Percentiles rank a stretch among this genome's conserved stretches.
These are phyloP conservation scores for Muscidifurax raptorellus DNA, from an alignment of 1,140 invertebrate species.

Conservation along the genomic window DNA sequence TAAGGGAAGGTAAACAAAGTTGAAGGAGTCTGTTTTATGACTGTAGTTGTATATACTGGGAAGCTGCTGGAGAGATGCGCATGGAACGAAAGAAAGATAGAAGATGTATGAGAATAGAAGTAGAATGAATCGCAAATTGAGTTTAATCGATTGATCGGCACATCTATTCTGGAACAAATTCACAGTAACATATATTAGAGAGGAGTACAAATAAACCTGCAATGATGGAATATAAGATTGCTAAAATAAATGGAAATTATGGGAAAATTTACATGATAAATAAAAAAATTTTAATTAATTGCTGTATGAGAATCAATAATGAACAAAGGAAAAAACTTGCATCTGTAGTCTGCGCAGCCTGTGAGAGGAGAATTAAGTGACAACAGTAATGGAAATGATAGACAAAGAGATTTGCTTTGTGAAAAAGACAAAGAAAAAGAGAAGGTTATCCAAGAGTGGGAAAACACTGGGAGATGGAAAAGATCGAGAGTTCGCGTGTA, in stretches of 20 bases:
- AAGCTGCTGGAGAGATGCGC: neutral
- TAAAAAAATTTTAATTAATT: neutral
- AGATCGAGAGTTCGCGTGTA: slow-evolving; percentile 36
- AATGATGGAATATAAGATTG: neutral
- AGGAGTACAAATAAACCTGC: neutral
- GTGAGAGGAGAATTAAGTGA: neutral
- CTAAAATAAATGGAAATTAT: too few relatives aligned
- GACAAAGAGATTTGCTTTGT: neutral
- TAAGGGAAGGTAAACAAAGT: slow-evolving; percentile 41
- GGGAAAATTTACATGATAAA: too few relatives aligned
- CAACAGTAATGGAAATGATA: slow-evolving; percentile 21
- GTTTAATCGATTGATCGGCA: neutral
- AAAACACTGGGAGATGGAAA: slow-evolving; percentile 4
- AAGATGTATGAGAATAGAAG: neutral
- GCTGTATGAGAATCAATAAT: neutral
- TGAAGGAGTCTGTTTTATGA: neutral
- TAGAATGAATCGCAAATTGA: neutral
- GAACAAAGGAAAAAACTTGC: neutral
- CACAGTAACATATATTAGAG: neutral
- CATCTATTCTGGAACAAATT: neutral
- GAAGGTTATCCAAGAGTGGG: neutral
- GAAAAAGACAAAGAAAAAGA: neutral
- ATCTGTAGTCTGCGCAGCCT: too few relatives aligned
- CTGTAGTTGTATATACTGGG: neutral
- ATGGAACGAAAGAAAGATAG: neutral